Evolutionary conservation across 2,888 invertebrate species (phyloP).

Genomic region (Philonicus albiceps): DNA sequence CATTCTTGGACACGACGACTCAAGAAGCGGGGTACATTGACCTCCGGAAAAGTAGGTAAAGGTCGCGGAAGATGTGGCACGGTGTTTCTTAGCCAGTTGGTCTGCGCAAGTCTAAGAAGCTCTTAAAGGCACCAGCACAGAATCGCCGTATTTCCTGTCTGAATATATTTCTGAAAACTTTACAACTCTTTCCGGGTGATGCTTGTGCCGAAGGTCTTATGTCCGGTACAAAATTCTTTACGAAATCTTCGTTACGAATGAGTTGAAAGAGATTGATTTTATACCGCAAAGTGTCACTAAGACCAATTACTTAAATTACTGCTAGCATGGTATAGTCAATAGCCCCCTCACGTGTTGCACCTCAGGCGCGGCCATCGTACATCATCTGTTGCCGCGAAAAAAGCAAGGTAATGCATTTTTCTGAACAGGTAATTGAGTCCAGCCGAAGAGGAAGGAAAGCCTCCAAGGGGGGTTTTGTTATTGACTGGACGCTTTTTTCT

Average conservation of each 20-base stretch:
- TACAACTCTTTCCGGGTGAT: neutral
- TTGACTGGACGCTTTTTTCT: constrained; percentile 6
- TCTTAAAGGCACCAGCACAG: neutral
- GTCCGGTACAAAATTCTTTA: neutral
- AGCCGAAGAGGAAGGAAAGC: neutral
- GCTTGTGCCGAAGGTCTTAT: neutral
- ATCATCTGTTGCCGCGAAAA: neutral
- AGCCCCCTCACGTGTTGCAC: neutral
- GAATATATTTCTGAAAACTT: neutral
- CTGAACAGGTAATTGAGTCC: constrained; percentile 1
- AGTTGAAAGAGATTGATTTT: neutral
- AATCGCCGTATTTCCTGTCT: neutral
- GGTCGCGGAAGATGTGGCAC: neutral
- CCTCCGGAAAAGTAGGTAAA: neutral
- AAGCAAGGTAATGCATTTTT: constrained; percentile 1
- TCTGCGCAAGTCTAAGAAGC: neutral
- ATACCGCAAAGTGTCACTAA: neutral
- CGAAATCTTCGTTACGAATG: neutral
- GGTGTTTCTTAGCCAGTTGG: neutral
- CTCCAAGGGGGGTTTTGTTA: constrained; percentile 2
- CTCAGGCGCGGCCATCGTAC: neutral
- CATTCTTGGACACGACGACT: neutral
- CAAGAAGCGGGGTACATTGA: neutral
- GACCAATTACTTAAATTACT: neutral
- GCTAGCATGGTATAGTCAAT: neutral